These are phyloP conservation scores for Lithophane leautieri DNA, from an alignment of 2,888 invertebrate genomes.

Conservation along the genomic window DNA sequence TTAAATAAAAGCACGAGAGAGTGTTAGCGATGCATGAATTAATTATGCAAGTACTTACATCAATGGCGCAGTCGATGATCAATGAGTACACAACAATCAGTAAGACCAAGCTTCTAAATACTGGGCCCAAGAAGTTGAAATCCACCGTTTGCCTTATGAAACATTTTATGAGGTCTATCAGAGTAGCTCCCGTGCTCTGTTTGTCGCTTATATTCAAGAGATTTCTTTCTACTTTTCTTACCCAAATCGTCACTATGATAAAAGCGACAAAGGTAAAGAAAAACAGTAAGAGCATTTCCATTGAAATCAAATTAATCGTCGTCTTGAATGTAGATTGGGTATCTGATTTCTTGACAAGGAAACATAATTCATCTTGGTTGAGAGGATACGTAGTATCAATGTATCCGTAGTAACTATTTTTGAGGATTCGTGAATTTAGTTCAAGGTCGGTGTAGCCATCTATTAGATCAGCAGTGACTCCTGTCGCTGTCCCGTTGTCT, in stretches of 20 bases:
- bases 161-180: constrained; percentile 83
- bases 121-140: constrained; percentile 80
- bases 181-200: constrained; percentile 71
- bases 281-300: constrained; percentile 76
- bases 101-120: constrained; percentile 79
- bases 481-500: constrained; percentile 85
- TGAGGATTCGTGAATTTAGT: constrained; percentile 88
- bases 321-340: constrained; percentile 87
- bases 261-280: constrained; percentile 75
- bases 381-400: constrained; percentile 89
- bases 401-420: constrained; percentile 85
- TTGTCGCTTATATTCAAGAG: constrained; percentile 73
- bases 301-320: constrained; percentile 79
- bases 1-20: background rate
- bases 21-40: background rate
- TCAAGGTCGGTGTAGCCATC: constrained; percentile 90
- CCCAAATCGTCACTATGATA: constrained; percentile 73
- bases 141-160: constrained; percentile 85
- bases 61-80: constrained; percentile 84
- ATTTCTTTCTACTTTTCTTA: constrained; percentile 77
- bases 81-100: constrained; percentile 83
- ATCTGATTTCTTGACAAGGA: constrained; percentile 87
- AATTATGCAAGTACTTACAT: constrained; percentile 79
- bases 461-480: constrained; percentile 84
- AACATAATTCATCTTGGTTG: constrained; percentile 89